Evolutionary conservation across 2,797 vertebrate species (phyloP).

Genomic region (Urophycis tenuis): DNA sequence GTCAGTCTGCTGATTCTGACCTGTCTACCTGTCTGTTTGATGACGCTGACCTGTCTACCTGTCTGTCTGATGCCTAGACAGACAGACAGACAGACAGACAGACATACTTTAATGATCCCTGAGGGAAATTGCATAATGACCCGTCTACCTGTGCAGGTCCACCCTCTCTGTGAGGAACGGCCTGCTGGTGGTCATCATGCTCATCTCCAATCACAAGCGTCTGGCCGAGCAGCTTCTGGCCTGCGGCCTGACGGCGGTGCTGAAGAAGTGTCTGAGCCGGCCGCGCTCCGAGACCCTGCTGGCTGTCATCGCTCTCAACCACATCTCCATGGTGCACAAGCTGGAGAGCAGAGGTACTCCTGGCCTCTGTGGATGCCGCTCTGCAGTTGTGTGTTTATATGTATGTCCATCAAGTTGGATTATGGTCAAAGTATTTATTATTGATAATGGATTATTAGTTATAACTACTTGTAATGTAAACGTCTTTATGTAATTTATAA

Average conservation of each 20-base stretch:
- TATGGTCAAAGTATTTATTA: not conserved
- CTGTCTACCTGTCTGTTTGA: too few species aligned
- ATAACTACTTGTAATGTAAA: not conserved
- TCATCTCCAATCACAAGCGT: slow-evolving; percentile 79
- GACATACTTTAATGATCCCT: too few species aligned
- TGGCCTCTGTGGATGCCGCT: too few species aligned
- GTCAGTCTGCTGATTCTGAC: too few species aligned
- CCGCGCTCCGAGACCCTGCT: slow-evolving; percentile 67
- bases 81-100: too few species aligned
- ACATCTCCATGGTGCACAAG: slow-evolving; percentile 75
- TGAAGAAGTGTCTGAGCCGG: slow-evolving; percentile 67
- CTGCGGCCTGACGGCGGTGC: slow-evolving; percentile 64
- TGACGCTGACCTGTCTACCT: too few species aligned
- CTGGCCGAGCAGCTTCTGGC: slow-evolving; percentile 82
- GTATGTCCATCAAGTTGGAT: not conserved
- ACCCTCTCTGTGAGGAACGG: slow-evolving; percentile 78
- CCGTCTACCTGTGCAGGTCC: slow-evolving; percentile 63
- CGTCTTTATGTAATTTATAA: too few species aligned
- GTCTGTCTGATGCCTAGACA: too few species aligned
- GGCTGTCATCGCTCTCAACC: slow-evolving; percentile 74
- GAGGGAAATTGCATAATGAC: too few species aligned
- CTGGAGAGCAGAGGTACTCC: slow-evolving; percentile 68
- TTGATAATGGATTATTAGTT: not conserved
- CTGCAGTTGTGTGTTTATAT: not conserved
- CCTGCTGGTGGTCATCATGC: slow-evolving; percentile 80